Conservation (phyloP, 2,888 invertebrate genomes). For the Dryocosmus kuriphilus region DNA sequence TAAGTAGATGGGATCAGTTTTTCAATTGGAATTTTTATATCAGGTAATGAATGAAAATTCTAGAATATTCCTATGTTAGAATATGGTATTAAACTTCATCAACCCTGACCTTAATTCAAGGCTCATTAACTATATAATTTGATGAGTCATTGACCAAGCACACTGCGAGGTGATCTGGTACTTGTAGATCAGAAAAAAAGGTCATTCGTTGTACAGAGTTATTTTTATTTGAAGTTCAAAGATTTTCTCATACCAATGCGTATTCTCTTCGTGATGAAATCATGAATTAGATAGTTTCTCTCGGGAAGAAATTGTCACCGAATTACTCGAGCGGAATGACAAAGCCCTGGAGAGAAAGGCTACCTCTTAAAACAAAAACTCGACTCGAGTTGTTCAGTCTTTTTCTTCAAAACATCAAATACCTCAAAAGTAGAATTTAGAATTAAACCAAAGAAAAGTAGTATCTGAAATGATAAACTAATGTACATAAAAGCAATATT, state of each 20-base stretch:
- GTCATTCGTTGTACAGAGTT: not conserved
- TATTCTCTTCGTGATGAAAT: conserved; percentile 21
- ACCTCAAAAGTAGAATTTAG: conserved; percentile 32
- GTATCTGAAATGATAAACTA: conserved; percentile 18
- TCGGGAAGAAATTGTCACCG: conserved; percentile 27
- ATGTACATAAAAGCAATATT: conserved; percentile 25
- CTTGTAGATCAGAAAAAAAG: conserved; percentile 27
- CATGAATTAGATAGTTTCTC: conserved; percentile 27
- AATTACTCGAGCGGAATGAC: conserved; percentile 26
- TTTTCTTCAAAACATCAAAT: not conserved
- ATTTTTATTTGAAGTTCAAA: conserved; percentile 12
- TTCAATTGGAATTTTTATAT: not conserved
- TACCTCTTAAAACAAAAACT: conserved; percentile 13
- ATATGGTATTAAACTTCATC: not conserved
- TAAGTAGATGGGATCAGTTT: not conserved
- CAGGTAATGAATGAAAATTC: not conserved
- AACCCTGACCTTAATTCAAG: conserved; percentile 15
- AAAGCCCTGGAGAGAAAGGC: conserved; percentile 18
- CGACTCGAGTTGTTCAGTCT: not conserved
- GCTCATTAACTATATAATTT: not conserved
- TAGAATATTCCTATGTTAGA: not conserved
- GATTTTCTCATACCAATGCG: conserved; percentile 19
- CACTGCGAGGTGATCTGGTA: conserved; percentile 21
- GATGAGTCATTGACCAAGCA: conserved; percentile 18
- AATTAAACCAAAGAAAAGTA: conserved; percentile 28